phyloP scores from a whole-genome alignment of 2,113 vertebrate species.

The Saimiri boliviensis region DNA sequence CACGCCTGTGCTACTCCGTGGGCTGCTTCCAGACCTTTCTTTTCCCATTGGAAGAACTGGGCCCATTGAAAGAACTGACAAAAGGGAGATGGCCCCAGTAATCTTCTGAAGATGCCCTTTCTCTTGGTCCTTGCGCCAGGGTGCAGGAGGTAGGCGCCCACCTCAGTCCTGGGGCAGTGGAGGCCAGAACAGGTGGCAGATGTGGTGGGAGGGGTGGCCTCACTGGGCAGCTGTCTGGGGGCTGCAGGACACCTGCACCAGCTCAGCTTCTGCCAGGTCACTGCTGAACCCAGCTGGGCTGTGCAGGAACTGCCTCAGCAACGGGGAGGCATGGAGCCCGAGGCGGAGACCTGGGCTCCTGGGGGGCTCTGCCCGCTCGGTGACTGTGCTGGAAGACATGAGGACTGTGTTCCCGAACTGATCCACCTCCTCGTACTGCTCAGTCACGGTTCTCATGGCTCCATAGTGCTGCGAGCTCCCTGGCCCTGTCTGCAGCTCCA shows the following conservation, averaged over 20 bases:
- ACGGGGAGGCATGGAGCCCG: slow-evolving; percentile 82
- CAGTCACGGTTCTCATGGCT: slow-evolving; percentile 84
- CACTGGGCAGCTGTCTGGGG: slow-evolving; percentile 62
- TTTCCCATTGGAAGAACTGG: background rate
- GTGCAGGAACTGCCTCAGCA: slow-evolving; percentile 81
- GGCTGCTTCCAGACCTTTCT: background rate
- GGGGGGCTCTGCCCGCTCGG: slow-evolving; percentile 84
- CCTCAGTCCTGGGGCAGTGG: background rate
- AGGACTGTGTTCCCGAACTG: slow-evolving; percentile 88
- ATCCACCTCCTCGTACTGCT: slow-evolving; percentile 88
- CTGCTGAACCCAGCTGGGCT: slow-evolving; percentile 68
- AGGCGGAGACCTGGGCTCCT: slow-evolving; percentile 67
- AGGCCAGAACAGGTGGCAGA: background rate
- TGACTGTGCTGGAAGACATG: slow-evolving; percentile 87
- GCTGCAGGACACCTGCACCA: slow-evolving; percentile 87
- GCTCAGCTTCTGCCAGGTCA: slow-evolving; percentile 81
- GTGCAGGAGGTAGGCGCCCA: background rate
- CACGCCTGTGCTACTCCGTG: accelerated
- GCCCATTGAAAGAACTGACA: background rate
- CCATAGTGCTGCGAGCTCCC: slow-evolving; percentile 82
- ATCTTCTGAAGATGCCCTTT: background rate
- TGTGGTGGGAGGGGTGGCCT: background rate
- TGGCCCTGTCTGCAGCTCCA: slow-evolving; percentile 86
- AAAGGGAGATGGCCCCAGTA: background rate
- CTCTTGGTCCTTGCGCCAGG: background rate